These are phyloP conservation scores for Apeltes quadracus DNA, from an alignment of 2,113 vertebrate species.

Conservation along the genomic window DNA sequence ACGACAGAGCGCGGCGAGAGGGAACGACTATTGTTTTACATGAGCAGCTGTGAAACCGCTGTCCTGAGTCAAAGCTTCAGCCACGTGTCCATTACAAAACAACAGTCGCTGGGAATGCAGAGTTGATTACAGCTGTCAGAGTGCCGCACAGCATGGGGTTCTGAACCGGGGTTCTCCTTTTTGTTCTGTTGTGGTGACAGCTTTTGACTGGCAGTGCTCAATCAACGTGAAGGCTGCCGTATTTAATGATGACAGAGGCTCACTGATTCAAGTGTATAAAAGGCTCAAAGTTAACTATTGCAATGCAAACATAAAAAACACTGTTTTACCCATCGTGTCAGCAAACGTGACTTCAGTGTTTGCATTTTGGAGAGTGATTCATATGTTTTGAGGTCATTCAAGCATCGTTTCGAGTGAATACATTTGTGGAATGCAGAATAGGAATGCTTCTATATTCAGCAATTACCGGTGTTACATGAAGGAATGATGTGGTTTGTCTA, in stretches of 20 bases:
- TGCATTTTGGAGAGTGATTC: constrained; percentile 21
- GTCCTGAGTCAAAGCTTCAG: constrained; percentile 31
- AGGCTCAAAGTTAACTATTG: constrained; percentile 11
- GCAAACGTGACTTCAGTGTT: constrained; percentile 8
- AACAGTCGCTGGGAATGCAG: constrained; percentile 32
- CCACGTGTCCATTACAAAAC: constrained; percentile 47
- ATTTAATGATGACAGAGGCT: constrained; percentile 21
- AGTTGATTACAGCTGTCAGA: constrained; percentile 60
- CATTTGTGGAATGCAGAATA: not conserved
- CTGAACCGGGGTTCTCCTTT: constrained; percentile 36
- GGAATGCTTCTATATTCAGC: not conserved
- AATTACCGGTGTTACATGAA: not conserved
- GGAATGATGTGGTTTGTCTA: not conserved
- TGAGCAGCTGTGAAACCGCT: constrained; percentile 35
- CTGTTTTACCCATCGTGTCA: no score
- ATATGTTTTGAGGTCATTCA: constrained; percentile 20
- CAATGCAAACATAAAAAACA: not conserved
- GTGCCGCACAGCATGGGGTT: constrained; percentile 27
- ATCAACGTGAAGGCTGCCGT: constrained; percentile 33
- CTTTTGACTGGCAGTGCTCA: constrained; percentile 41
- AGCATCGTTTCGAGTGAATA: not conserved
- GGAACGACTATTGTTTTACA: constrained; percentile 40
- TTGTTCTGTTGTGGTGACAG: constrained; percentile 28
- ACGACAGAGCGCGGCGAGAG: constrained; percentile 20
- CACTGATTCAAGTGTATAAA: constrained; percentile 15